Conservation (phyloP, 92 coral and sea anemone species). For the Blastomussa wellsi region DNA sequence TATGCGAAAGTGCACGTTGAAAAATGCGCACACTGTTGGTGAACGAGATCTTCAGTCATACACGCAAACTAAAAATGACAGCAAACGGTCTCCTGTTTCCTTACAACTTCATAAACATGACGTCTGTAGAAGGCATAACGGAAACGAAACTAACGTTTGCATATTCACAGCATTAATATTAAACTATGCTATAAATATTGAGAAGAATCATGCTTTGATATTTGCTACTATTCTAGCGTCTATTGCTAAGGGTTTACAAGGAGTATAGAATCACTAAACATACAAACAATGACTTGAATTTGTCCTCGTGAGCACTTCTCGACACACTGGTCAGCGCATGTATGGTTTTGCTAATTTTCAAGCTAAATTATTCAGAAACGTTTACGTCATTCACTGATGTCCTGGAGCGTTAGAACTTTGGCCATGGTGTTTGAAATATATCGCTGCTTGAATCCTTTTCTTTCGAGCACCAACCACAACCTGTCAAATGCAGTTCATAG, state of each 20-base stretch:
- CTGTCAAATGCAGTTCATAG: not conserved
- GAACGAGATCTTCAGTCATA: no score
- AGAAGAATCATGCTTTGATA: not conserved
- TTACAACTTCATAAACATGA: not conserved
- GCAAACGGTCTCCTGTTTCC: not conserved
- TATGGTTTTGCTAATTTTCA: not conserved
- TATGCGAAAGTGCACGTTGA: not conserved
- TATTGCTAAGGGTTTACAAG: not conserved
- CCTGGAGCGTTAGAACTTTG: not conserved
- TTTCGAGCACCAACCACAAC: not conserved
- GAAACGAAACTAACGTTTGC: no score
- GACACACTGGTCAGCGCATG: not conserved
- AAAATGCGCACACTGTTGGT: not conserved
- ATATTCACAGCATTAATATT: not conserved
- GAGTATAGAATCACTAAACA: not conserved
- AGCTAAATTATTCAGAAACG: not conserved
- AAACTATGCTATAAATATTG: not conserved
- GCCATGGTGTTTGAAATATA: not conserved
- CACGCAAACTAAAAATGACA: no score
- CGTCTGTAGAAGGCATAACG: not conserved
- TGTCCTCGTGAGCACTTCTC: not conserved
- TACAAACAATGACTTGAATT: not conserved
- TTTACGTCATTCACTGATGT: not conserved
- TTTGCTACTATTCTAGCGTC: not conserved
- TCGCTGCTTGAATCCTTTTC: not conserved